Evolutionary conservation across 2,888 invertebrate species (phyloP).

Genomic region (Microdon myrmicae): DNA sequence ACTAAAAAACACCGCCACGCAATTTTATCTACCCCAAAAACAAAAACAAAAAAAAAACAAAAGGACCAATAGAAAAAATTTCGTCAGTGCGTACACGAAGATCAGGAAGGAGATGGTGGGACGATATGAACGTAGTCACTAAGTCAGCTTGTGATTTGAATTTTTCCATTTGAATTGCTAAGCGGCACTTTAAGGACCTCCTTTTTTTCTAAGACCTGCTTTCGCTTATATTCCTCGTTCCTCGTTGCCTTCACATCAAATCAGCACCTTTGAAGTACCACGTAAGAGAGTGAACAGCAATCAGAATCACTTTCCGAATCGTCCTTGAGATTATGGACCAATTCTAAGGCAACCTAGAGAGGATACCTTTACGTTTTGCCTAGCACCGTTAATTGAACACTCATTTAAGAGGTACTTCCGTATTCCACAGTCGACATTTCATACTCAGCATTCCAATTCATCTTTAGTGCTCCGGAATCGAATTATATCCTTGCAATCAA

Average conservation of each 20-base stretch:
- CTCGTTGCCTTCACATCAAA: too few species aligned
- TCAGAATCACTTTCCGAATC: conserved; percentile 12
- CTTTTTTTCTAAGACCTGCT: too few species aligned
- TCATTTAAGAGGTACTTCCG: conserved; percentile 47
- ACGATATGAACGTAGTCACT: conserved; percentile 7
- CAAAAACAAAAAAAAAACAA: conserved; percentile 22
- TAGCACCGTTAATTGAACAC: conserved; percentile 49
- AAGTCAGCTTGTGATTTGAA: conserved; percentile 39
- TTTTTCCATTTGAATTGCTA: conserved; percentile 51
- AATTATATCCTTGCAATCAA: conserved; percentile 28
- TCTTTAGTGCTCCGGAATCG: too few species aligned
- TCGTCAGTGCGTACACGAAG: neutral
- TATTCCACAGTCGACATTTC: conserved; percentile 27
- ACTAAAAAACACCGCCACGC: conserved; percentile 46
- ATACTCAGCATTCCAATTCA: too few species aligned
- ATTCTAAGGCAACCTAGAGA: conserved; percentile 6
- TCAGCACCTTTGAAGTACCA: neutral
- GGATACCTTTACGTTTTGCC: conserved; percentile 9
- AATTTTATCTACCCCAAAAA: conserved; percentile 30
- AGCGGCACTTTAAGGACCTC: conserved; percentile 44
- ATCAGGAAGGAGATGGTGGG: neutral
- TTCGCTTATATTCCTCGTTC: conserved; percentile 1
- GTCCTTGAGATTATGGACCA: neutral
- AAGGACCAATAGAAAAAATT: neutral
- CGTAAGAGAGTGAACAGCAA: neutral